These are phyloP conservation scores for Sebastes alutus DNA, from an alignment of 2,797 vertebrate species.

Conservation along the genomic window DNA sequence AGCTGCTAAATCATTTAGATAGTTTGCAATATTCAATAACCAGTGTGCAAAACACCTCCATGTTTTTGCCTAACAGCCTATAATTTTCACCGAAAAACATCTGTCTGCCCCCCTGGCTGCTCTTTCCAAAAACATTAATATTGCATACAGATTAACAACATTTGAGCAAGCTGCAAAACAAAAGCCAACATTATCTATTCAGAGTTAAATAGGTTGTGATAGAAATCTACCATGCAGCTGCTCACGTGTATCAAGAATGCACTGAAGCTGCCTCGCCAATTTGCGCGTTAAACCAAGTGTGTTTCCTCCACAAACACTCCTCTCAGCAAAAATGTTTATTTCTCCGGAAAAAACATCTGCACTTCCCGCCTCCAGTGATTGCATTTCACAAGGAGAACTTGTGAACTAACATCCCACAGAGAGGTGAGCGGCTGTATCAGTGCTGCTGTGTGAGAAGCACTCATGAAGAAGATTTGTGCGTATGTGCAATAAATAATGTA, in stretches of 20 bases:
- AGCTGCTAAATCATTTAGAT: constrained; percentile 43
- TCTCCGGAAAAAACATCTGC: constrained; percentile 29
- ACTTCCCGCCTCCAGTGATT: constrained; percentile 10
- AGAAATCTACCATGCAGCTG: constrained; percentile 21
- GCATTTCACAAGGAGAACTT: constrained; percentile 2
- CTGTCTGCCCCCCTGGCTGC: not conserved
- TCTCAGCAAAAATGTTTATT: constrained; percentile 31
- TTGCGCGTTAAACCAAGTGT: not conserved
- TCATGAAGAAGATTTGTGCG: not conserved
- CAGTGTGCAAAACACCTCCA: not conserved
- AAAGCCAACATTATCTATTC: constrained; percentile 24
- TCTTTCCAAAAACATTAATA: constrained; percentile 4
- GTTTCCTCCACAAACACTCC: constrained; percentile 39
- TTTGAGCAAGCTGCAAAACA: constrained; percentile 1
- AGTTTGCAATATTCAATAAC: constrained; percentile 32
- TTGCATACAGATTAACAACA: constrained; percentile 2
- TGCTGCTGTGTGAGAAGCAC: not conserved
- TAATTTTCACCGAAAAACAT: constrained; percentile 3
- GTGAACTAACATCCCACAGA: constrained; percentile 1
- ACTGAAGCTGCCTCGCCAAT: constrained; percentile 1
- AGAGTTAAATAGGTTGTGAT: constrained; percentile 17
- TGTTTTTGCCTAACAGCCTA: not conserved
- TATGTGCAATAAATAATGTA: not conserved
- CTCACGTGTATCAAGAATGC: constrained; percentile 6
- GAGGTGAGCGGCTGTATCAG: not conserved